phyloP scores from a whole-genome alignment of 2,113 vertebrate species.

The Triplophysa rosa region DNA sequence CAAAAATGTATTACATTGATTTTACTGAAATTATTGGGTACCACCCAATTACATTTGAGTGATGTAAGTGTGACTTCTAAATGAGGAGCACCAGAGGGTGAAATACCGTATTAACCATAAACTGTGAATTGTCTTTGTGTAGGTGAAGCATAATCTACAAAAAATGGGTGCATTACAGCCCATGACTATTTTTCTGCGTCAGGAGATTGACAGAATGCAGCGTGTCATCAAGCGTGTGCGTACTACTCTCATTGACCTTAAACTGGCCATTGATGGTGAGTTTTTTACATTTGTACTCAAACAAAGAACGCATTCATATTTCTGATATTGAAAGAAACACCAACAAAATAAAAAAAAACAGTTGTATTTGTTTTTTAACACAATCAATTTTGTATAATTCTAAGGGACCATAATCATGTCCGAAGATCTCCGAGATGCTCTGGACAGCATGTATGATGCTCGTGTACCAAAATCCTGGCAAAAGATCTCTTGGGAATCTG shows the following conservation, averaged over 20 bases:
- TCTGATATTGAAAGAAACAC: neutral
- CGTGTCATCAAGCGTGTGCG: conserved; percentile 75
- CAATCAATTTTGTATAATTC: neutral
- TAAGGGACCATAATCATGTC: conserved; percentile 84
- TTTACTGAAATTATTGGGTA: too few relatives aligned
- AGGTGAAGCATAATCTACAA: conserved; percentile 79
- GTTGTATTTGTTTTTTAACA: neutral
- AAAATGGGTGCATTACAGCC: conserved; percentile 81
- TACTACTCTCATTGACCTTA: conserved; percentile 78
- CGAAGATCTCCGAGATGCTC: conserved; percentile 80
- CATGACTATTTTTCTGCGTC: conserved; percentile 82
- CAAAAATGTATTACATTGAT: too few relatives aligned
- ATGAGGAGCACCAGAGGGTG: too few relatives aligned
- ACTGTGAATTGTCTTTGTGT: neutral
- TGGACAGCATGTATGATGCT: conserved; percentile 82
- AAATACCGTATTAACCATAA: too few relatives aligned
- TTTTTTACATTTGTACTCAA: too few relatives aligned
- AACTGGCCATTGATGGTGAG: conserved; percentile 61
- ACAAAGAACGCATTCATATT: too few relatives aligned
- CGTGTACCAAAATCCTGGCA: conserved; percentile 79
- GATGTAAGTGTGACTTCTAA: too few relatives aligned
- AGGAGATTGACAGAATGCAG: conserved; percentile 84
- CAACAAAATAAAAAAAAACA: neutral
- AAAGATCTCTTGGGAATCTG: conserved; percentile 80
- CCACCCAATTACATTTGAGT: too few relatives aligned